Evolutionary conservation across 2,113 vertebrate genomes (phyloP).

Genomic region (Danionella cerebrum): DNA sequence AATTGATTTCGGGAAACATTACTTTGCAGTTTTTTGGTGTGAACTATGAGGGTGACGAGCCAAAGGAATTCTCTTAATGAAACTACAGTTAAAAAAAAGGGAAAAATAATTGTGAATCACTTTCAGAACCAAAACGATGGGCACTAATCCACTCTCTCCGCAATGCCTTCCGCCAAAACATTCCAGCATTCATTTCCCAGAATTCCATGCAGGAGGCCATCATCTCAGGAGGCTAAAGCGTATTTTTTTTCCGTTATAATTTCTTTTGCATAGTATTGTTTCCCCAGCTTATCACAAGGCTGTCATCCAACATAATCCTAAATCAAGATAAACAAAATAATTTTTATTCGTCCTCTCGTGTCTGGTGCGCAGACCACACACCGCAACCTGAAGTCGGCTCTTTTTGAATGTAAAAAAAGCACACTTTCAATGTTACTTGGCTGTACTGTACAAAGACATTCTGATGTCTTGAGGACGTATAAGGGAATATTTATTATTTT

Average conservation of each 20-base stretch:
- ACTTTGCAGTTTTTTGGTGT: no score
- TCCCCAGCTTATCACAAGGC: slow-evolving; percentile 62
- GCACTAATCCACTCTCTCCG: not conserved
- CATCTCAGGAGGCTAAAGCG: slow-evolving; percentile 83
- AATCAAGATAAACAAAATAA: slow-evolving; percentile 45
- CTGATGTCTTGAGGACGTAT: slow-evolving; percentile 43
- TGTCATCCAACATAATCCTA: slow-evolving; percentile 46
- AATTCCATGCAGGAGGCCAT: slow-evolving; percentile 53
- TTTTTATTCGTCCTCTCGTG: slow-evolving; percentile 37
- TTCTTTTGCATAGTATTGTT: slow-evolving; percentile 48
- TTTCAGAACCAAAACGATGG: no score
- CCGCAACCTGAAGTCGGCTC: slow-evolving; percentile 30
- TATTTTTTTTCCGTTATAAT: slow-evolving; percentile 41
- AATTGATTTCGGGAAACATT: no score
- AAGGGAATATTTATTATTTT: slow-evolving; percentile 35
- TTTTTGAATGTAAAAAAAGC: slow-evolving; percentile 58
- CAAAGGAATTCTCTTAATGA: no score
- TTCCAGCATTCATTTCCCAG: slow-evolving; percentile 51
- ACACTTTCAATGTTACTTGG: slow-evolving; percentile 62
- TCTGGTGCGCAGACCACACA: slow-evolving; percentile 31
- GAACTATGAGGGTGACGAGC: no score
- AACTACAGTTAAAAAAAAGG: no score
- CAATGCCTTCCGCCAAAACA: slow-evolving; percentile 32
- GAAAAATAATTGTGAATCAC: no score
- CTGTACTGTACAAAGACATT: slow-evolving; percentile 44